phyloP scores from a whole-genome alignment of 2,888 invertebrate species.

The Hofmannophila pseudospretella region DNA sequence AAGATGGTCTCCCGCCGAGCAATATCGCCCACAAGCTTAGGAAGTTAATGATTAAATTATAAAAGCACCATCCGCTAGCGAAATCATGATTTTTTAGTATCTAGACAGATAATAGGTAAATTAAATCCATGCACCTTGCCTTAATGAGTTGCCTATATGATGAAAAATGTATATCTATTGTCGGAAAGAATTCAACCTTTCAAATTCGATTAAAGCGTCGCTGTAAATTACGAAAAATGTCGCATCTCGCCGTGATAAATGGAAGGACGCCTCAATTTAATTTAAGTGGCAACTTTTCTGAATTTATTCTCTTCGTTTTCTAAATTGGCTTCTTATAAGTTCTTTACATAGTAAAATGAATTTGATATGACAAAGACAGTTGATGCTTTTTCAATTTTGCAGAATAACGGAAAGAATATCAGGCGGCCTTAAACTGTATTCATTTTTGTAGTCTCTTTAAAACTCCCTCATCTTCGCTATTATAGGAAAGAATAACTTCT shows the following conservation, averaged over 20 bases:
- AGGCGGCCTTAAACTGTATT: too few species aligned
- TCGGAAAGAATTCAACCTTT: slow-evolving; percentile 14
- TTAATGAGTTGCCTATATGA: too few species aligned
- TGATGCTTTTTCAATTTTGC: slow-evolving; percentile 1
- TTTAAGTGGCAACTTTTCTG: slow-evolving; percentile 19
- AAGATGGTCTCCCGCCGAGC: slow-evolving; percentile 36
- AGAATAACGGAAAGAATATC: too few species aligned
- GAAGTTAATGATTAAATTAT: slow-evolving; percentile 28
- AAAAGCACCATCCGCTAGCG: slow-evolving; percentile 9
- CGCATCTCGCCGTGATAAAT: slow-evolving; percentile 29
- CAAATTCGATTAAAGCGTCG: slow-evolving; percentile 26
- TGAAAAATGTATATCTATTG: too few species aligned
- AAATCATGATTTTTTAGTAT: slow-evolving; percentile 1
- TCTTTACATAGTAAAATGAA: slow-evolving; percentile 13
- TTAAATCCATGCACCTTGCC: too few species aligned
- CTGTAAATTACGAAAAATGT: slow-evolving; percentile 29
- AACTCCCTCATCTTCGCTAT: too few species aligned
- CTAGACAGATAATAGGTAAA: too few species aligned
- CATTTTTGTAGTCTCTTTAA: too few species aligned
- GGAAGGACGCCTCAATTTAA: slow-evolving; percentile 25
- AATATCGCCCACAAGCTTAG: slow-evolving; percentile 34
- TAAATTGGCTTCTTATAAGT: slow-evolving; percentile 10
- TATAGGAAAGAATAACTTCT: too few species aligned
- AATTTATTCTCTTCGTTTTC: slow-evolving; percentile 9
- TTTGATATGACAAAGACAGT: neutral